Percentiles rank a stretch among this genome's conserved stretches.
Conservation (phyloP, 2,797 vertebrate genomes). For the Bryconaethiops microstoma region DNA sequence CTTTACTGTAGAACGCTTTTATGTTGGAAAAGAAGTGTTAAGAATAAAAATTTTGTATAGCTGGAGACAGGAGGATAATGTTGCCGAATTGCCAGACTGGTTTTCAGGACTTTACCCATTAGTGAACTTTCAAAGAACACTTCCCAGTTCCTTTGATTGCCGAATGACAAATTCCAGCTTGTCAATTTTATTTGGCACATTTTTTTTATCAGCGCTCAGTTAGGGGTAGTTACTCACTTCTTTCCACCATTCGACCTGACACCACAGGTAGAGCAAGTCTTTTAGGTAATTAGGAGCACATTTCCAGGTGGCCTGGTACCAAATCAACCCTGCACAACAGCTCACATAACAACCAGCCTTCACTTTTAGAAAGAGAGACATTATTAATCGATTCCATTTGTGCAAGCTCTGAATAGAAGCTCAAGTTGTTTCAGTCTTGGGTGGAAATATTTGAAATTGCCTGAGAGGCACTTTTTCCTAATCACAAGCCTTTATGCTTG, state of each 20-base stretch:
- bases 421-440: slow-evolving; percentile 72
- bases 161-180: slow-evolving; percentile 17
- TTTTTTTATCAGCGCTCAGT: slow-evolving; percentile 53
- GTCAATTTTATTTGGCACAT: slow-evolving; percentile 25
- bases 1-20: not conserved
- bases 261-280: slow-evolving; percentile 72
- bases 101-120: not conserved
- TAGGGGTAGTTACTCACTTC: slow-evolving; percentile 41
- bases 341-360: slow-evolving; percentile 74
- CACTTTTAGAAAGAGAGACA: slow-evolving; percentile 66
- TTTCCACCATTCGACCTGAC: slow-evolving; percentile 70
- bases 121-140: slow-evolving; percentile 12
- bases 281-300: slow-evolving; percentile 76
- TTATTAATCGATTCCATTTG: slow-evolving; percentile 80
- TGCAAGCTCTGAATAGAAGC: slow-evolving; percentile 66
- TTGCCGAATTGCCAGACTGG: not conserved
- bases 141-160: slow-evolving; percentile 17
- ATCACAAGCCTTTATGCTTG: slow-evolving; percentile 74
- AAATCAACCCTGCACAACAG: slow-evolving; percentile 72
- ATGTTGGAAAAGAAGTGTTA: not conserved
- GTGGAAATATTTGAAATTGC: slow-evolving; percentile 70
- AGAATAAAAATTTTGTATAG: not conserved
- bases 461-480: slow-evolving; percentile 61
- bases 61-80: too few relatives aligned
- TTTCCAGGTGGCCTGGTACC: slow-evolving; percentile 73